These are phyloP conservation scores for Halictus ligatus DNA, from an alignment of 2,888 invertebrate species.

Conservation along the genomic window DNA sequence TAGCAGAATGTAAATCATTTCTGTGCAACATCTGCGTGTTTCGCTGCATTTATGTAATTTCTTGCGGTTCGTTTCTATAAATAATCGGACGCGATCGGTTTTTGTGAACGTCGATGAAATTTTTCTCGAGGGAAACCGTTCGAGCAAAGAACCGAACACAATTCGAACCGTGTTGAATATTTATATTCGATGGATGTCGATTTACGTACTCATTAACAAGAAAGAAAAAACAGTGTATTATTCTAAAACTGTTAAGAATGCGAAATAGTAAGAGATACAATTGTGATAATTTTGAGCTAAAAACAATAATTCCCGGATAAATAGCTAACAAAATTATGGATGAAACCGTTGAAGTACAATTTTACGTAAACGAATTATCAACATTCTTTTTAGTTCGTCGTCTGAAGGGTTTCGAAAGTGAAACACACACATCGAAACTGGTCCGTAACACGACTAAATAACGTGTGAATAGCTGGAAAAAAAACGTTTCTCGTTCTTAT, in stretches of 20 bases:
- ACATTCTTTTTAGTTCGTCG: neutral
- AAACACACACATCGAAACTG: neutral
- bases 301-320: neutral
- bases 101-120: neutral
- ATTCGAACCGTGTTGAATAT: neutral
- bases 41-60: slow-evolving; percentile 5
- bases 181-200: neutral
- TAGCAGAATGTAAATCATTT: slow-evolving; percentile 52
- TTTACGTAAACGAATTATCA: neutral
- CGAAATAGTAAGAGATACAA: neutral
- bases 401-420: neutral
- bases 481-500: neutral
- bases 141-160: neutral
- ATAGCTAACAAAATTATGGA: neutral
- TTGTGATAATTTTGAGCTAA: neutral
- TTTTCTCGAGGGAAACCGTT: neutral
- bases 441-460: neutral
- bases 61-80: slow-evolving; percentile 8
- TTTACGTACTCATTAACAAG: no score
- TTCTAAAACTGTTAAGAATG: no score
- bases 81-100: slow-evolving; percentile 8
- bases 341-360: neutral
- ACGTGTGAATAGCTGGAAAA: neutral
- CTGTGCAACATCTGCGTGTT: slow-evolving; percentile 30
- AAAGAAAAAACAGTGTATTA: no score